A percentile compares a stretch with the other conserved stretches of the same genome.
These are phyloP conservation scores for Psittacula echo DNA, from an alignment of 2,797 vertebrate species.

Conservation along the genomic window DNA sequence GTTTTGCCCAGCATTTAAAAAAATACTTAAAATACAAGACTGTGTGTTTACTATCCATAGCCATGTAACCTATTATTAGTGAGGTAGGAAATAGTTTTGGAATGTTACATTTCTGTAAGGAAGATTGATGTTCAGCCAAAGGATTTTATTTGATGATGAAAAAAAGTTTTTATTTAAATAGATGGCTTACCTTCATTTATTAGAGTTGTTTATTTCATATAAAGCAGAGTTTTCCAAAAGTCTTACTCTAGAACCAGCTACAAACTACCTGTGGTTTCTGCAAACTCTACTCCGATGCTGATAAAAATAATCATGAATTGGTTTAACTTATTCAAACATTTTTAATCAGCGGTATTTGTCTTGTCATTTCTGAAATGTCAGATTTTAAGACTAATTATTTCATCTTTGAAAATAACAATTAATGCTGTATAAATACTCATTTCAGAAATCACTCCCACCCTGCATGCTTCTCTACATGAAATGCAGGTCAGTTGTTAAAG, in stretches of 20 bases:
- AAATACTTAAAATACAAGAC: not conserved
- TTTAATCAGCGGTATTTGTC: not conserved
- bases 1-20: not conserved
- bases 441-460: not conserved
- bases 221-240: not conserved
- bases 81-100: not conserved
- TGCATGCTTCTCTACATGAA: not conserved
- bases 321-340: not conserved
- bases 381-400: slow-evolving; percentile 1
- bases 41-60: not conserved
- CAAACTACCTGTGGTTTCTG: not conserved
- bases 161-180: not conserved
- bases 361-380: not conserved
- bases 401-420: not conserved
- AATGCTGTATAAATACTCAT: not conserved
- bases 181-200: not conserved
- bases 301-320: not conserved
- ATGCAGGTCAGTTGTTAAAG: not conserved
- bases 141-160: not conserved
- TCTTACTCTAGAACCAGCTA: not conserved
- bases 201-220: not conserved
- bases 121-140: not conserved
- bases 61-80: not conserved
- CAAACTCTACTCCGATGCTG: not conserved
- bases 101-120: not conserved